Evolutionary conservation across 1,140 invertebrate species (phyloP).

Genomic region (Apis dorsata): DNA sequence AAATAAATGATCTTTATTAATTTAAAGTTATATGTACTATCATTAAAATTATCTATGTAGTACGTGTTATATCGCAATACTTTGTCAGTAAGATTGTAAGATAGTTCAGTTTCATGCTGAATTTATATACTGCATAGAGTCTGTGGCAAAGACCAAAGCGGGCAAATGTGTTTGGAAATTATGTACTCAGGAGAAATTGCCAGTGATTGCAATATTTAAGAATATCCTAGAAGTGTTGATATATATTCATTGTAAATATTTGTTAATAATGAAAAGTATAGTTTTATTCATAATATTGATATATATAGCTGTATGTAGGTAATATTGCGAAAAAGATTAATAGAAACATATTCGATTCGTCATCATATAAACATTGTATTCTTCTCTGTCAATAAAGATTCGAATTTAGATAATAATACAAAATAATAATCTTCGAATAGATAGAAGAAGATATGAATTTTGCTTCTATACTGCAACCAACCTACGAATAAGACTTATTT

Average conservation of each 20-base stretch:
- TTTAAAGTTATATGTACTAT: constrained; percentile 4
- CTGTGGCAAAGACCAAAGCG: constrained; percentile 14
- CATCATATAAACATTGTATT: not conserved
- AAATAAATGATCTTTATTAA: not conserved
- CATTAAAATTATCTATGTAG: not conserved
- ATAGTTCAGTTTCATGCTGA: constrained; percentile 23
- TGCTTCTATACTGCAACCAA: not conserved
- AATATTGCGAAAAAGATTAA: not conserved
- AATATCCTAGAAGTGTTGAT: not conserved
- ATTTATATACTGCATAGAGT: constrained; percentile 38
- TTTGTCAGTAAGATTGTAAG: not conserved
- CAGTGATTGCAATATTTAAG: constrained; percentile 5
- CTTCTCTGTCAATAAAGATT: not conserved
- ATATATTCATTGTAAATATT: no score
- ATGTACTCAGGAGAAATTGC: not conserved
- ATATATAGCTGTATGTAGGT: not conserved
- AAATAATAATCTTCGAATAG: not conserved
- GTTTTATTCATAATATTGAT: not conserved
- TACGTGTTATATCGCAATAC: constrained; percentile 3
- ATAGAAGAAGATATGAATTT: constrained; percentile 8
- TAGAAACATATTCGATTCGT: not conserved
- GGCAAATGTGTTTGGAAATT: constrained; percentile 23
- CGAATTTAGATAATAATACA: constrained; percentile 13
- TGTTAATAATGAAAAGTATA: not conserved
- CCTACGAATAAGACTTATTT: constrained; percentile 56